Percentiles rank a stretch among this genome's conserved stretches.
Conservation (phyloP, 2,113 vertebrate species). For the Sphaerodactylus townsendi region DNA sequence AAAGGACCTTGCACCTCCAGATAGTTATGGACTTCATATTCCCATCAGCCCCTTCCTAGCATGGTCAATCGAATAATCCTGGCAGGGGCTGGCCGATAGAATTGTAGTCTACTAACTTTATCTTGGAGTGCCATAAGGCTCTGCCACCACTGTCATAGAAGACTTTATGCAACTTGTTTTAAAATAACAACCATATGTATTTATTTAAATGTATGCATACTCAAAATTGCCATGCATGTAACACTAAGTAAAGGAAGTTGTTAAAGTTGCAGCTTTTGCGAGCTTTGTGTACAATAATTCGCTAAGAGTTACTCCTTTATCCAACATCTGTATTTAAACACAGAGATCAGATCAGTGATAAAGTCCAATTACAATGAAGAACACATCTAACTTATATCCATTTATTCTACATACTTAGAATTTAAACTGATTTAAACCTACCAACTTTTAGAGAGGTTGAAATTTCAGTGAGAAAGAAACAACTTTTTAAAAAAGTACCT, state of each 20-base stretch:
- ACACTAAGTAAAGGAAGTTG: not conserved
- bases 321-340: not conserved
- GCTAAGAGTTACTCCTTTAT: not conserved
- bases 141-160: no score
- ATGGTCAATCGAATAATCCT: no score
- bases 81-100: no score
- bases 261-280: not conserved
- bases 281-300: not conserved
- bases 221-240: not conserved
- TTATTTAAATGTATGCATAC: not conserved
- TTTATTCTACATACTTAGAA: slow-evolving; percentile 4
- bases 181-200: not conserved
- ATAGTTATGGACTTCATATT: no score
- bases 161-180: no score
- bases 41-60: no score
- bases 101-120: no score
- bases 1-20: no score
- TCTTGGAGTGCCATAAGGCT: no score
- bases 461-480: not conserved
- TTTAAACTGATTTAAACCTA: not conserved
- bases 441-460: not conserved
- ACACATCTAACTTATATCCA: not conserved
- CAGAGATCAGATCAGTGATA: accelerated
- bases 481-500: not conserved
- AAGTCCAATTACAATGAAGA: not conserved